These are phyloP conservation scores for Phengaris arion DNA, from an alignment of 2,888 invertebrate species.

Conservation along the genomic window DNA sequence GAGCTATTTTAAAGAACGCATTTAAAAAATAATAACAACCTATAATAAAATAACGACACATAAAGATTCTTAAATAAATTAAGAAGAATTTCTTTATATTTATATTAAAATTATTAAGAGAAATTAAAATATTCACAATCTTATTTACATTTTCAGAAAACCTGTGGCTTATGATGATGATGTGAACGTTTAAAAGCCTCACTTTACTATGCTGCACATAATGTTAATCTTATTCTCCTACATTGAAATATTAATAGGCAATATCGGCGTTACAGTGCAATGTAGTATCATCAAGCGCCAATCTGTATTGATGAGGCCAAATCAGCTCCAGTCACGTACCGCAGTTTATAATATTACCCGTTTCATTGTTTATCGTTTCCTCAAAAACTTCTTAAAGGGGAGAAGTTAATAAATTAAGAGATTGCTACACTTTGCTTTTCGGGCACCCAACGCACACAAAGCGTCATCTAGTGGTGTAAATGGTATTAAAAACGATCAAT, in stretches of 20 bases:
- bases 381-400: slow-evolving; percentile 14
- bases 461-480: no score
- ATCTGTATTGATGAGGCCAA: slow-evolving; percentile 21
- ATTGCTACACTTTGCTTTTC: slow-evolving; percentile 5
- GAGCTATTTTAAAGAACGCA: not conserved
- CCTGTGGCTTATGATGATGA: no score
- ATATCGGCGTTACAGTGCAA: not conserved
- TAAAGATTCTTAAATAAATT: no score
- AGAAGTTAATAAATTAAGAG: slow-evolving; percentile 13
- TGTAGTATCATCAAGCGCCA: not conserved
- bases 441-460: not conserved
- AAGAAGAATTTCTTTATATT: no score
- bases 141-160: no score
- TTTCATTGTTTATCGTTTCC: slow-evolving; percentile 15
- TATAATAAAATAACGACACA: no score
- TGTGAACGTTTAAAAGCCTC: not conserved
- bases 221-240: not conserved
- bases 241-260: slow-evolving; percentile 18
- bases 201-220: slow-evolving; percentile 10
- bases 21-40: not conserved
- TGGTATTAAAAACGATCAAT: no score
- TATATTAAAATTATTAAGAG: no score
- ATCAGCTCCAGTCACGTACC: slow-evolving; percentile 6
- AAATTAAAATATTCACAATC: no score
- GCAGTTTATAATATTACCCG: not conserved